Evolutionary conservation across 2,797 vertebrate genomes (phyloP), one percentile per base, ranked within the genome.

Genomic region (Amazonetta brasiliensis): DNA sequence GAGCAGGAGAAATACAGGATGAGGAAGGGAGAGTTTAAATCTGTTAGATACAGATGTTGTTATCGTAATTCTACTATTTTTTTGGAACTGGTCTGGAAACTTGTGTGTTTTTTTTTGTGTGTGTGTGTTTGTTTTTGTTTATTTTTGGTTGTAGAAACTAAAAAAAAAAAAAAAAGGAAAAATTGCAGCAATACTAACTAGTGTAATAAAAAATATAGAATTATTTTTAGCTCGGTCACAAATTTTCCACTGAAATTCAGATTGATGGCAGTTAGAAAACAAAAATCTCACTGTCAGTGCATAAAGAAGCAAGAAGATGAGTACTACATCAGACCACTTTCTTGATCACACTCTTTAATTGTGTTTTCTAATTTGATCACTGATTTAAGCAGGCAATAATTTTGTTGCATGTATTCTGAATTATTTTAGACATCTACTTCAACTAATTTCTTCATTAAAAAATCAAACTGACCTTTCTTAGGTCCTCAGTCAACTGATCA

Each of bases 191-290:
- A 43, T 80, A 74, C 28, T 68, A 63, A 59, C 46, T 76, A 63
- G 22, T 82, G 54, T 74, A 67, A 60, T 54, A 74, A 21, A 74
- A 52, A 59, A 37, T 23, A n/a, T 0, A 15, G 5, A 69, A 41
- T 85, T 84, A 77, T 81, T 89, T 95, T 73, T 79, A 89, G 62
- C 44, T 90, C 83, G 80, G 54, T 85, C 63, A 87, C 79, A 84
- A 93, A 87, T 85, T 89, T 95, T 58, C 58, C 63, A 86, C 73
- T 84, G 76, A 95, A 95, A 78, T 72, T 82, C 71, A 86, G 50
- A 63, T 23, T 59, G 83, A 81, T 84, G 62, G 72, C 83, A 87
- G 84, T 82, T 83, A 84, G 66, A 84, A 95, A 93, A 72, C 30
- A 64, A 62, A 92, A 67, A 71, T 54, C 46, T 74, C 79, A 23